Conservation (phyloP, 2,797 vertebrate genomes). For the Lithobates pipiens region DNA sequence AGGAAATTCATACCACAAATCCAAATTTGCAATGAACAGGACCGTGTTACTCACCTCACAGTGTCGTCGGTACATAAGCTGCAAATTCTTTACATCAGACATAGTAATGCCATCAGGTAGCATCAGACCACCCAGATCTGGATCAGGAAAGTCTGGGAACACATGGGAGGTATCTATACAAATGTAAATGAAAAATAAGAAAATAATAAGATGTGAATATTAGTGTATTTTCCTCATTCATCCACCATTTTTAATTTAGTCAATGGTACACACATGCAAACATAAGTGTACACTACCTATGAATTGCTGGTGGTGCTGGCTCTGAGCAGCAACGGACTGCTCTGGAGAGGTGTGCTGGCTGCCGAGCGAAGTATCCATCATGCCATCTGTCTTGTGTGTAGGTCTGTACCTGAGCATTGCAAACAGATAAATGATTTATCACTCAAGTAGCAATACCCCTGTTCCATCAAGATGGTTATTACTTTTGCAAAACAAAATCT, state of each 20-base stretch:
- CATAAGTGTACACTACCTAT: slow-evolving; percentile 80
- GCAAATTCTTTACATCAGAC: slow-evolving; percentile 88
- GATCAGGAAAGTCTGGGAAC: slow-evolving; percentile 89
- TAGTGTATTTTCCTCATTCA: background rate
- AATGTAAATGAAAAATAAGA: background rate
- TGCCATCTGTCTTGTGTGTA: slow-evolving; percentile 89
- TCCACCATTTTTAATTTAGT: background rate
- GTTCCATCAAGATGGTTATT: too few relatives aligned
- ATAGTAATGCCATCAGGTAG: slow-evolving; percentile 86
- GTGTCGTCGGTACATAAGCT: slow-evolving; percentile 91
- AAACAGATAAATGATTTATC: background rate
- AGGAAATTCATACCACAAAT: background rate
- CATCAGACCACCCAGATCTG: slow-evolving; percentile 81
- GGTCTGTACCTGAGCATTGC: slow-evolving; percentile 85
- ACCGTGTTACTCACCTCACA: slow-evolving; percentile 85
- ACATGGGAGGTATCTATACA: slow-evolving; percentile 85
- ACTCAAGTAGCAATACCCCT: too few relatives aligned
- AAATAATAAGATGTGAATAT: background rate
- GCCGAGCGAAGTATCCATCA: slow-evolving; percentile 83
- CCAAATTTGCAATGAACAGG: background rate
- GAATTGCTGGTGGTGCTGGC: slow-evolving; percentile 97
- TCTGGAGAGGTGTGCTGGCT: slow-evolving; percentile 85
- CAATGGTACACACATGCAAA: background rate
- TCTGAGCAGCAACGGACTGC: slow-evolving; percentile 90
- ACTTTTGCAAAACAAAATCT: too few relatives aligned